Percentiles rank a stretch among this genome's conserved stretches.
Conservation (phyloP, 2,113 vertebrate genomes). For the Felis chaus region DNA sequence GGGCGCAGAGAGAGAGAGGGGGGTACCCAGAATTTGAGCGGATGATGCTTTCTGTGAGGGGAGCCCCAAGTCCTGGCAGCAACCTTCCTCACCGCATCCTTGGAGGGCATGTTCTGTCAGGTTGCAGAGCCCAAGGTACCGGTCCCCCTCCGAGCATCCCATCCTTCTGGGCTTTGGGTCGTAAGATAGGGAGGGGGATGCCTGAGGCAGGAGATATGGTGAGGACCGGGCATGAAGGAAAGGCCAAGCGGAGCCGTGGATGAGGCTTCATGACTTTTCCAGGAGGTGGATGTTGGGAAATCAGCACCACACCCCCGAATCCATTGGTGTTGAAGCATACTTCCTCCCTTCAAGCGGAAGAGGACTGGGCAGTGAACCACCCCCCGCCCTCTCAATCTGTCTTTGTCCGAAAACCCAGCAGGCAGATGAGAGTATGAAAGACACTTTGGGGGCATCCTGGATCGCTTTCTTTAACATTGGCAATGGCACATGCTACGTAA, state of each 20-base stretch:
- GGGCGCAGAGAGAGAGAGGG: no score
- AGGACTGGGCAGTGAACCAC: rapidly evolving
- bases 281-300: not conserved
- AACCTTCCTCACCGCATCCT: not conserved
- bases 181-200: rapidly evolving
- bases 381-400: not conserved
- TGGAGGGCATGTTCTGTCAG: no score
- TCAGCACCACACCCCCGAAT: not conserved
- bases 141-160: not conserved
- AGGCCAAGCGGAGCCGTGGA: rapidly evolving
- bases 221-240: not conserved
- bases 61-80: not conserved
- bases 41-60: rapidly evolving
- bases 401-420: not conserved
- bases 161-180: not conserved
- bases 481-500: not conserved
- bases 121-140: no score
- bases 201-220: not conserved
- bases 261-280: not conserved
- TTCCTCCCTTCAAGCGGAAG: not conserved
- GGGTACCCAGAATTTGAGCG: no score
- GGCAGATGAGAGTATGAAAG: not conserved
- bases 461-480: not conserved
- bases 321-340: not conserved
- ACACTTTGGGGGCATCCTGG: not conserved